Conservation (phyloP, 2,888 invertebrate genomes). For the Zaprionus bogoriensis region DNA sequence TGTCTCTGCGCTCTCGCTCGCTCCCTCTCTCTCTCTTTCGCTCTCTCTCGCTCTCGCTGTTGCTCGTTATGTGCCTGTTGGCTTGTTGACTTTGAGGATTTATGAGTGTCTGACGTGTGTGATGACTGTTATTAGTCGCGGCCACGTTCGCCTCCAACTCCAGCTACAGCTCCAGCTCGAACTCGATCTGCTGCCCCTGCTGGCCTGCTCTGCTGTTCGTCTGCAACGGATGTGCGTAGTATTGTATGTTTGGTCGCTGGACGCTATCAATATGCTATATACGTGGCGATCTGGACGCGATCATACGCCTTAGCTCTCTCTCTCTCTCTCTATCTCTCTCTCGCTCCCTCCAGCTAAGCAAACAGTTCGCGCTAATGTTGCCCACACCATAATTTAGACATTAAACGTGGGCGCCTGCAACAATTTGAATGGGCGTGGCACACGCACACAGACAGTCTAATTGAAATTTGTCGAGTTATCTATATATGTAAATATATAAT, state of each 20-base stretch:
- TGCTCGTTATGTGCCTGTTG: conserved; percentile 42
- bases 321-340: background rate
- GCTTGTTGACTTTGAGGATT: conserved; percentile 76
- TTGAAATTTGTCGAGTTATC: conserved; percentile 12
- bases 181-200: background rate
- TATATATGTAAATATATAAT: too few relatives aligned
- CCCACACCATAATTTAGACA: conserved; percentile 67
- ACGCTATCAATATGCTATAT: conserved; percentile 3
- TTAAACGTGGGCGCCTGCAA: conserved; percentile 49
- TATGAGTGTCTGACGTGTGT: conserved; percentile 78
- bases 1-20: conserved; percentile 20
- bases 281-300: background rate
- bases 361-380: conserved; percentile 59
- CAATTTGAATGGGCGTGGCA: conserved; percentile 13
- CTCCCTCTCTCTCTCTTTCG: conserved; percentile 1
- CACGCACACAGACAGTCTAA: conserved; percentile 11
- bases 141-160: conserved; percentile 39
- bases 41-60: conserved; percentile 9
- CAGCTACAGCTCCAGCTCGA: conserved; percentile 2
- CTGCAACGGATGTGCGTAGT: conserved; percentile 63
- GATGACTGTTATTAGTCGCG: conserved; percentile 79
- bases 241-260: too few relatives aligned
- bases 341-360: conserved; percentile 27
- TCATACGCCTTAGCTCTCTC: conserved; percentile 16
- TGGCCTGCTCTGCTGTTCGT: conserved; percentile 13